A percentile compares a stretch with the other conserved stretches of the same genome.
These are phyloP conservation scores for Poeciliopsis gracilis DNA, from an alignment of 2,797 vertebrate genomes.

Conservation along the genomic window DNA sequence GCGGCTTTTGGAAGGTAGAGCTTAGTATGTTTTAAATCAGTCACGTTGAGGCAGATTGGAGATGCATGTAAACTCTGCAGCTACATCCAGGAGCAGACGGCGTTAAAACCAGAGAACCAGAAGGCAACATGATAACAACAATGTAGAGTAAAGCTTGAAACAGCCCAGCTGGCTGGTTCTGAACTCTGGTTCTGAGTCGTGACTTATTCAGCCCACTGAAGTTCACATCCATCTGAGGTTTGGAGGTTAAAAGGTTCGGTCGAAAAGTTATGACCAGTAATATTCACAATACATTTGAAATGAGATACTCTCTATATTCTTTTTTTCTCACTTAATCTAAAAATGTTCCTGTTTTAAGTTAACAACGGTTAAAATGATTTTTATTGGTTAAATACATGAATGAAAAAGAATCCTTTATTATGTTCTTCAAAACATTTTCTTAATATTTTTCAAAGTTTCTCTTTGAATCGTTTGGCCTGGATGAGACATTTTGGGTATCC, in stretches of 20 bases:
- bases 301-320: background rate
- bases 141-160: background rate
- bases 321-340: background rate
- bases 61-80: background rate
- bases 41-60: background rate
- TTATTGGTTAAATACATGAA: background rate
- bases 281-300: background rate
- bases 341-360: background rate
- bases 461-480: background rate
- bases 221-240: background rate
- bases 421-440: background rate
- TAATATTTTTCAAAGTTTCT: background rate
- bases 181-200: background rate
- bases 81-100: background rate
- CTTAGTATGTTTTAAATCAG: background rate
- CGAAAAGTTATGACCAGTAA: background rate
- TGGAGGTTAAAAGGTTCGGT: background rate
- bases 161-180: background rate
- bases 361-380: background rate
- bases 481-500: background rate
- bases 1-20: background rate
- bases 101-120: background rate
- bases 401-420: background rate
- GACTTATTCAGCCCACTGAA: slow-evolving; percentile 1
- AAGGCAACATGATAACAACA: background rate